Conservation (phyloP, 2,888 invertebrate species). For the Shargacucullia verbasci region DNA sequence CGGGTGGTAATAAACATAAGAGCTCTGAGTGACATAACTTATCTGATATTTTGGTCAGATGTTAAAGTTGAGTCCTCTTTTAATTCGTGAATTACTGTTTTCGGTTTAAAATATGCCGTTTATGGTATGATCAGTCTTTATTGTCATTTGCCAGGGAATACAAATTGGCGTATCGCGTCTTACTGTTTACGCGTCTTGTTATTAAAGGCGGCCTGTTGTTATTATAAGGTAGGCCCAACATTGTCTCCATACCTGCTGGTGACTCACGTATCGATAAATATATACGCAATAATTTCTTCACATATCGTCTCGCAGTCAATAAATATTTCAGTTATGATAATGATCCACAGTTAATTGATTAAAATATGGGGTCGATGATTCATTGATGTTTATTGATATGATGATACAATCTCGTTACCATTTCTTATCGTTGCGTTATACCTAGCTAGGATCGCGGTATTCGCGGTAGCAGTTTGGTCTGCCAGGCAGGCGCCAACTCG, state of each 20-base stretch:
- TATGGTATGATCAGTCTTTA: constrained; percentile 66
- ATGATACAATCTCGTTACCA: constrained; percentile 32
- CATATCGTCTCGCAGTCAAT: constrained; percentile 52
- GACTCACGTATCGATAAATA: constrained; percentile 66
- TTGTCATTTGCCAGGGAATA: constrained; percentile 70
- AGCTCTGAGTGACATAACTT: constrained; percentile 59
- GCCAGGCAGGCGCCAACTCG: constrained; percentile 73
- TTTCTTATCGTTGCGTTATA: constrained; percentile 35
- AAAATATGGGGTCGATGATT: constrained; percentile 65
- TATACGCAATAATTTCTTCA: constrained; percentile 31
- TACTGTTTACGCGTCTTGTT: constrained; percentile 59
- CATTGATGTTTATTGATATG: constrained; percentile 61
- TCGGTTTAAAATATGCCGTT: constrained; percentile 62
- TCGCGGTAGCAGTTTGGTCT: constrained; percentile 34
- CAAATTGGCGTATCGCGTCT: constrained; percentile 65
- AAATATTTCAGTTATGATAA: constrained; percentile 71
- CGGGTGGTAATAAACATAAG: constrained; percentile 63
- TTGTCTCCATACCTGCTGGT: constrained; percentile 64
- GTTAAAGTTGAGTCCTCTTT: constrained; percentile 53
- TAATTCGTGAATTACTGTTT: constrained; percentile 70
- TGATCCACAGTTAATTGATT: constrained; percentile 61
- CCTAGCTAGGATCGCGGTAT: constrained; percentile 68
- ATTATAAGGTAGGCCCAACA: constrained; percentile 58
- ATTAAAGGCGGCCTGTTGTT: constrained; percentile 49
- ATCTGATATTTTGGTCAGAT: constrained; percentile 64